Conservation (phyloP, 2,113 vertebrate genomes). For the Heliornis fulica region DNA sequence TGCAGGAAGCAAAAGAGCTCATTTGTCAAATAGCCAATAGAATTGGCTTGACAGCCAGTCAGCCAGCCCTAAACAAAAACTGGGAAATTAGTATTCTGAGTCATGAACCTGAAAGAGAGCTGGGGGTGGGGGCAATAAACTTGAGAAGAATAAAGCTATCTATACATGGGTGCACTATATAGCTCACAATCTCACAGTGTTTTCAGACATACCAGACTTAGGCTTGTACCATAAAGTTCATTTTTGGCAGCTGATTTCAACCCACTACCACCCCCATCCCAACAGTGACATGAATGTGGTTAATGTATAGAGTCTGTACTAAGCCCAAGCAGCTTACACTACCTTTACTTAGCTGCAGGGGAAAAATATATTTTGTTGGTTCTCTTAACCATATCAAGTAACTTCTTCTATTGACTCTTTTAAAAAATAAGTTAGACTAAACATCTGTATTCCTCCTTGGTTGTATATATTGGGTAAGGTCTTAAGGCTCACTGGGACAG, state of each 20-base stretch:
- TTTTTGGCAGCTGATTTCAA: background rate
- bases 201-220: background rate
- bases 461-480: background rate
- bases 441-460: background rate
- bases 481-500: background rate
- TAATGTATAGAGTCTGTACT: background rate
- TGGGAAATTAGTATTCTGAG: constrained; percentile 53
- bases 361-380: background rate
- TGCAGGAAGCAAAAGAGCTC: constrained; percentile 26
- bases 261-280: background rate
- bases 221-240: background rate
- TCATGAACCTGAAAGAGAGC: constrained; percentile 2
- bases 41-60: constrained; percentile 48
- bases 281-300: background rate
- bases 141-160: background rate
- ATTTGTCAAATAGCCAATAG: constrained; percentile 40
- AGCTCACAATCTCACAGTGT: background rate
- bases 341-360: background rate
- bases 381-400: background rate
- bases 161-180: background rate
- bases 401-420: background rate
- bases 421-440: background rate
- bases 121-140: background rate
- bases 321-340: background rate
- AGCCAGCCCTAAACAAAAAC: constrained; percentile 25